Base-by-base conservation (phyloP, 2,113 vertebrate genomes). In the Conger conger region DNA sequence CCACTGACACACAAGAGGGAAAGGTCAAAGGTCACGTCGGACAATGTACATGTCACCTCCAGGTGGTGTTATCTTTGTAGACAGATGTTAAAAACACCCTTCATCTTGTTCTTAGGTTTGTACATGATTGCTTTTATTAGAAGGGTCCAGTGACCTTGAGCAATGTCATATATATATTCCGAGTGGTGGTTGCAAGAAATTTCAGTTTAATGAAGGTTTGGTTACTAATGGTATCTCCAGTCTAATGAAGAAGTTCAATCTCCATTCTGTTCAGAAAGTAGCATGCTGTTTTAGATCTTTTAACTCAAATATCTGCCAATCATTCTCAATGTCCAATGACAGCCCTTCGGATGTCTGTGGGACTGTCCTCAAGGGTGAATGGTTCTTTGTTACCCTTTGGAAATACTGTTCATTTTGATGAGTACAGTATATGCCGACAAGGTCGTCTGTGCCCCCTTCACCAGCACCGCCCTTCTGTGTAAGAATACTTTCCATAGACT, bases 341-440 rank as follows among this genome's bases (percentile, higher is more conserved):
- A 83, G 79, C 53, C 73, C 36, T 84, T 76, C 23, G n/a, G 45
- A 86, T 76, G 57, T 16, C 38, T 1, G 36, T 18, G 20, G 15
- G 40, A 30, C 33, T 27, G 30, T 42, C 77, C 50, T 76, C 37
- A 85, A 79, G 79, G 79, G 68, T 37, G 82, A 85, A 82, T 82
- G n/a, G 81, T 35, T 50, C 45, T 37, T 83, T 68, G 77, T 38
- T 73, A 57, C 81, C 81, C 78, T 42, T 76, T 20, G 36, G 80
- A 82, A 53, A 54, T 45, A 88, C 77, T 90, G 87, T 87, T 88
- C 87, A 87, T 87, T 88, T 89, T 20, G 79, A 88, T 79, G 82
- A 81, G 79, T 79, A 20, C 45, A 84, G n/a, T 30, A 27, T 80
- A 37, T 73, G 27, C n/a, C 78, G 18, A 30, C 86, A 88, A 87